Evolutionary conservation across 2,888 invertebrate genomes (phyloP).

Genomic region (Plebejus anna): DNA sequence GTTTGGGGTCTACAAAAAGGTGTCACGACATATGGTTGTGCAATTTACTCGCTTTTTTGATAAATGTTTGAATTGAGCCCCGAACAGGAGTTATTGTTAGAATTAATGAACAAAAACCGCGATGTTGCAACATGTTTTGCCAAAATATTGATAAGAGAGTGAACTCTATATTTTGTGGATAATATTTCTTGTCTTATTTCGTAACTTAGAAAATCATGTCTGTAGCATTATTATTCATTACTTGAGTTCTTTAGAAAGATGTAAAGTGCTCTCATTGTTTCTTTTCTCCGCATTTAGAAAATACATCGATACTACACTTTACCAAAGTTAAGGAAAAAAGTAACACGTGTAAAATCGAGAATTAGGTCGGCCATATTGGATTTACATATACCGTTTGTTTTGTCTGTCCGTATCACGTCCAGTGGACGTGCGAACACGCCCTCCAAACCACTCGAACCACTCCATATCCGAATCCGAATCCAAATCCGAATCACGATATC

Average conservation of each 20-base stretch:
- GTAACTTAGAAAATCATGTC: too few species aligned
- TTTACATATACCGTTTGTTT: slow-evolving; percentile 37
- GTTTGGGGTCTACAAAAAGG: slow-evolving; percentile 36
- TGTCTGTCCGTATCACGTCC: slow-evolving; percentile 41
- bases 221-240: not conserved
- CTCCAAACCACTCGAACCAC: slow-evolving; percentile 43
- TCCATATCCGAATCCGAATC: slow-evolving; percentile 43
- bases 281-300: not conserved
- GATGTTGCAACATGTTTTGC: not conserved
- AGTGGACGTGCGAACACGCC: slow-evolving; percentile 41
- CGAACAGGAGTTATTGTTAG: not conserved
- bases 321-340: not conserved
- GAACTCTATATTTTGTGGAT: not conserved
- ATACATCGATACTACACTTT: not conserved
- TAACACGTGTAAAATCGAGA: slow-evolving; percentile 19
- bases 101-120: not conserved
- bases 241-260: not conserved
- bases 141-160: not conserved
- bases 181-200: not conserved
- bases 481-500: slow-evolving; percentile 42
- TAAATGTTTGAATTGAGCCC: not conserved
- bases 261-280: not conserved
- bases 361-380: slow-evolving; percentile 18
- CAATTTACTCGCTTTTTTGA: slow-evolving; percentile 26
- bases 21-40: slow-evolving; percentile 32